Conservation (phyloP, 2,888 invertebrate species). For the Tetragonisca angustula region DNA sequence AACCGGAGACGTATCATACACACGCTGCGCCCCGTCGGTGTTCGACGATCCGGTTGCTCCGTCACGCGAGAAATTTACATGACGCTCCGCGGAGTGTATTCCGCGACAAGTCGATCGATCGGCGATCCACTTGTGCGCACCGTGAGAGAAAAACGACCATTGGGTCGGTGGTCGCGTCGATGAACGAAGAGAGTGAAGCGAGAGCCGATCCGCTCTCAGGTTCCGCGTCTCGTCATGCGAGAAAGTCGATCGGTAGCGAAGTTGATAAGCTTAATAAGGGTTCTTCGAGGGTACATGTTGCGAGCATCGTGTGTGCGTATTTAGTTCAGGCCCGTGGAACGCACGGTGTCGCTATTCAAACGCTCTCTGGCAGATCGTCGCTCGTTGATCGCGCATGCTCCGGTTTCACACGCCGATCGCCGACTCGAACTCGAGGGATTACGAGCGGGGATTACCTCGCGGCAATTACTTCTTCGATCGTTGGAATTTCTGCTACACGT, state of each 20-base stretch:
- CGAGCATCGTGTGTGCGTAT: conserved; percentile 21
- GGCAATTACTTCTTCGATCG: not conserved
- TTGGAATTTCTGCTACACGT: not conserved
- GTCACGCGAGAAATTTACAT: conserved; percentile 65
- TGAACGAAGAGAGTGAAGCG: conserved; percentile 15
- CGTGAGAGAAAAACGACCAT: conserved; percentile 42
- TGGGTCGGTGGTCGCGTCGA: conserved; percentile 29
- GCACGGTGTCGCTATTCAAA: not conserved
- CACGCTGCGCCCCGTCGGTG: conserved; percentile 1
- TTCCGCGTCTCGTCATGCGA: not conserved
- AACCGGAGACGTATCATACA: conserved; percentile 28
- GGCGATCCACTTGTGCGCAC: not conserved
- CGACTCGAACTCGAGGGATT: not conserved
- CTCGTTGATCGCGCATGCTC: not conserved
- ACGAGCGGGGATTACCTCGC: not conserved
- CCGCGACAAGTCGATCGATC: conserved; percentile 47
- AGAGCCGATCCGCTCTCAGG: conserved; percentile 14
- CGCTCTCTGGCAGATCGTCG: not conserved
- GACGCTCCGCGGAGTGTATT: conserved; percentile 52
- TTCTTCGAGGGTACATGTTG: not conserved
- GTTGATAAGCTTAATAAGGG: conserved; percentile 28
- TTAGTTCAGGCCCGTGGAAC: not conserved
- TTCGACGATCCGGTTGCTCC: conserved; percentile 50
- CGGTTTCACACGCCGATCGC: not conserved
- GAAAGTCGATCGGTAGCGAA: conserved; percentile 31